These are phyloP conservation scores for Harpegnathos saltator DNA, from an alignment of 1,140 invertebrate species.

Conservation along the genomic window DNA sequence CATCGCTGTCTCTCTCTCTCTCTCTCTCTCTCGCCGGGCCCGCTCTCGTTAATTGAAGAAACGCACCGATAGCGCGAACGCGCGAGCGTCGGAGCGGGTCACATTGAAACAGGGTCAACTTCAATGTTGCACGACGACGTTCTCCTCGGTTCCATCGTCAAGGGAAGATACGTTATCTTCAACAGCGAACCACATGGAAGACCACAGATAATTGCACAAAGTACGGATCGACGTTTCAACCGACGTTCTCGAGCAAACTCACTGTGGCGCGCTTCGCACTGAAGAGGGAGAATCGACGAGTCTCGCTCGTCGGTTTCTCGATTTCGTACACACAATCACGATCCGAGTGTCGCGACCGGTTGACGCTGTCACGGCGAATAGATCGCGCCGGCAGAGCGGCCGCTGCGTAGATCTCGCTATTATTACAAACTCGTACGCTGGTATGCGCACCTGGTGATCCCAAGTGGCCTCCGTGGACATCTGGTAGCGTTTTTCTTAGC, in stretches of 20 bases:
- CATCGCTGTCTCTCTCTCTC: slow-evolving; percentile 6
- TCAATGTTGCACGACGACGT: not conserved
- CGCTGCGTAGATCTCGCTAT: slow-evolving; percentile 8
- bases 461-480: slow-evolving; percentile 27
- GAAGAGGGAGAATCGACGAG: not conserved
- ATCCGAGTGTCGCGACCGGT: slow-evolving; percentile 7
- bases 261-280: not conserved
- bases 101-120: not conserved
- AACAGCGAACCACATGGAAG: not conserved
- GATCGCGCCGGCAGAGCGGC: not conserved
- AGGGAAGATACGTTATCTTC: not conserved
- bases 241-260: not conserved
- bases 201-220: not conserved
- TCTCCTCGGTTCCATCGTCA: not conserved
- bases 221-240: not conserved
- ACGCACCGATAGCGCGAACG: not conserved
- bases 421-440: not conserved
- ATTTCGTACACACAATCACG: slow-evolving; percentile 18
- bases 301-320: not conserved
- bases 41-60: not conserved
- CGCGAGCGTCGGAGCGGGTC: not conserved
- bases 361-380: slow-evolving; percentile 8
- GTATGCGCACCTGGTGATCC: slow-evolving; percentile 4
- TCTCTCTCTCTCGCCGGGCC: too few species aligned
- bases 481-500: slow-evolving; percentile 33